Evolutionary conservation across 2,797 vertebrate species (phyloP).

Genomic region (Crenuchus spilurus): DNA sequence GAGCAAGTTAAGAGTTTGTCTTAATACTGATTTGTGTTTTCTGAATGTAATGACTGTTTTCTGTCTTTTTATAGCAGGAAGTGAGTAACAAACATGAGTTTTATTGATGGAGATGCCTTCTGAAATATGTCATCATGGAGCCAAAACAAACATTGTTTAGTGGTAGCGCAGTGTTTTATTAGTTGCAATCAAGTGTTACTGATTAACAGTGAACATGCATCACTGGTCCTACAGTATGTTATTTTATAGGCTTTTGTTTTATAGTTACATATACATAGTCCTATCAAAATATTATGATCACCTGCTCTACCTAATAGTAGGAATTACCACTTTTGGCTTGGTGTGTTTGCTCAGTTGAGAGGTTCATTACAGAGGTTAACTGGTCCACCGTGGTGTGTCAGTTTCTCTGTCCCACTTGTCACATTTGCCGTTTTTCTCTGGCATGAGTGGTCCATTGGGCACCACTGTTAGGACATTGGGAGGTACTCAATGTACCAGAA

Average conservation of each 20-base stretch:
- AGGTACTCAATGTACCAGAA: too few species aligned
- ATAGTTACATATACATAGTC: neutral
- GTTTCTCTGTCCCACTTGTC: too few species aligned
- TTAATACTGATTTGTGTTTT: neutral
- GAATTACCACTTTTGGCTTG: neutral
- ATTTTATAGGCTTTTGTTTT: neutral
- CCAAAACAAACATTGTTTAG: neutral
- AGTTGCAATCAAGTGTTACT: neutral
- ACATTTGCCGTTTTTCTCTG: too few species aligned
- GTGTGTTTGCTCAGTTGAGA: neutral
- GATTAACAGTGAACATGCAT: neutral
- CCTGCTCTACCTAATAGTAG: too few species aligned
- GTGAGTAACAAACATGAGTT: neutral
- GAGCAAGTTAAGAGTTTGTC: neutral
- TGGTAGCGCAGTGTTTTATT: neutral
- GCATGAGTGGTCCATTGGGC: too few species aligned
- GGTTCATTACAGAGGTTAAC: too few species aligned
- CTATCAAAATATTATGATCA: too few species aligned
- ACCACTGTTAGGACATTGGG: too few species aligned
- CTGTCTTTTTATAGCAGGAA: neutral
- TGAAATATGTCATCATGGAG: too few species aligned
- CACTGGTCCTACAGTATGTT: neutral
- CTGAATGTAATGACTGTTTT: neutral
- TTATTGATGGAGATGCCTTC: too few species aligned
- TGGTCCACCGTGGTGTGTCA: too few species aligned